A percentile compares a stretch with the other conserved stretches of the same genome.
phyloP scores from a whole-genome alignment of 2,113 vertebrate species.

The Centrocercus urophasianus region DNA sequence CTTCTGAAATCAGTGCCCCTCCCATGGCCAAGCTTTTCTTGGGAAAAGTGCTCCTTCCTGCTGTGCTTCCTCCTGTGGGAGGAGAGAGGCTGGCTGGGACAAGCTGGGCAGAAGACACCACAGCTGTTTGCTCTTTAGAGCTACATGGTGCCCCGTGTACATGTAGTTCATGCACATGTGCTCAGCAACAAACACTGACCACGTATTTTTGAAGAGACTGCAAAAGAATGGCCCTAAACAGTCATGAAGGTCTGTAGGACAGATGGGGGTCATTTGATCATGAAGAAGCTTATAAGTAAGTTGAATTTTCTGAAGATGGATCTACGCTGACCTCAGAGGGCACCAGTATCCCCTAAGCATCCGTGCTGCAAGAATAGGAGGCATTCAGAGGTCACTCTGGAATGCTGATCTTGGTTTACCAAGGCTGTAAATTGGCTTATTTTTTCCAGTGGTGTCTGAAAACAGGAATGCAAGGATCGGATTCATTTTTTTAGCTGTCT shows the following conservation, averaged over 20 bases:
- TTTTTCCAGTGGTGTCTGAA: constrained; percentile 34
- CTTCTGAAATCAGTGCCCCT: neutral
- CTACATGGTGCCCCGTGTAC: neutral
- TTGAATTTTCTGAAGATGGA: neutral
- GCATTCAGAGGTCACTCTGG: neutral
- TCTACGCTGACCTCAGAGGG: neutral
- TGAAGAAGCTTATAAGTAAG: neutral
- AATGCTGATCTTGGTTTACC: neutral
- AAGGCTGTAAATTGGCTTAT: neutral
- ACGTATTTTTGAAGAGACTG: neutral
- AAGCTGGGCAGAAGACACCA: neutral
- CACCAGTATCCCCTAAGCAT: neutral
- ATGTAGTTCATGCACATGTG: neutral
- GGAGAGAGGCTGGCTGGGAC: neutral
- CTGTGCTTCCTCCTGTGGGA: neutral
- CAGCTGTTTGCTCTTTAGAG: neutral
- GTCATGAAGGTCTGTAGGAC: neutral
- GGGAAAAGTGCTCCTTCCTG: neutral
- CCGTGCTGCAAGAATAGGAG: neutral
- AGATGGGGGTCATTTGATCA: neutral
- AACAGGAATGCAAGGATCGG: neutral
- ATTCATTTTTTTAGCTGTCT: constrained; percentile 41
- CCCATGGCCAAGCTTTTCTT: neutral
- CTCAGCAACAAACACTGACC: neutral
- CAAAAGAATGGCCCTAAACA: neutral